Evolutionary conservation across 2,113 vertebrate genomes (phyloP), one percentile per base, ranked within the genome.

Genomic region (Gymnogyps californianus): DNA sequence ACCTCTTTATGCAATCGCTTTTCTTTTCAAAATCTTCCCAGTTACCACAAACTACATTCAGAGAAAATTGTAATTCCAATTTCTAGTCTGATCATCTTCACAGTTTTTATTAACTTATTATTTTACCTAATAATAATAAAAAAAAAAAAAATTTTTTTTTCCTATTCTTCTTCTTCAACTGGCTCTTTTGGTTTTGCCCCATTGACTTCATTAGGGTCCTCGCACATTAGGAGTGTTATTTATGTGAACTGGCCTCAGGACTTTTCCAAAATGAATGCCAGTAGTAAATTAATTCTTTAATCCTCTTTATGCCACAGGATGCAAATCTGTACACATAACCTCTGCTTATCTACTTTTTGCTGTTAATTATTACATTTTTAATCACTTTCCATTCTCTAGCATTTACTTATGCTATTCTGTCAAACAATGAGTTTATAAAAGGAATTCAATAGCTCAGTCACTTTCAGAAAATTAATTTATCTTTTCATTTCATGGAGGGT

Each of bases 271-370:
- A 79, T 28, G 92, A 93, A 87, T 83, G 29, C 38, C 74, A 91
- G 22, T 29, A 10, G 46, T 70, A 89, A 92, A 92, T 90, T 94
- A 82, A 84, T 93, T 94, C 77, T 72, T 46, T 93, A 94, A 96
- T 89, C 85, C 80, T 94, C 86, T 78, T 66, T 74, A 62, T 47
- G 21, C 42, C 62, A 57, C 42, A 55, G 76, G 49, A 94, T 87
- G 57, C 32, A 79, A 94, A 95, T 85, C 81, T 95, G 65, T 61
- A 83, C 42, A 85, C 46, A 46, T 25, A 83, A 40, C 24, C 85
- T 49, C 89, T 81, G 38, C 58, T 92, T 86, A 78, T 64, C 66
- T 95, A 29, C 17, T 64, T 93, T 91, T 88, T 78, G n/a, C 47
- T 74, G 87, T 76, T 90, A 91, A 87, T 93, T 94, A 62, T 90